Conservation (phyloP, 2,888 invertebrate species). For the Philaethria dido region DNA sequence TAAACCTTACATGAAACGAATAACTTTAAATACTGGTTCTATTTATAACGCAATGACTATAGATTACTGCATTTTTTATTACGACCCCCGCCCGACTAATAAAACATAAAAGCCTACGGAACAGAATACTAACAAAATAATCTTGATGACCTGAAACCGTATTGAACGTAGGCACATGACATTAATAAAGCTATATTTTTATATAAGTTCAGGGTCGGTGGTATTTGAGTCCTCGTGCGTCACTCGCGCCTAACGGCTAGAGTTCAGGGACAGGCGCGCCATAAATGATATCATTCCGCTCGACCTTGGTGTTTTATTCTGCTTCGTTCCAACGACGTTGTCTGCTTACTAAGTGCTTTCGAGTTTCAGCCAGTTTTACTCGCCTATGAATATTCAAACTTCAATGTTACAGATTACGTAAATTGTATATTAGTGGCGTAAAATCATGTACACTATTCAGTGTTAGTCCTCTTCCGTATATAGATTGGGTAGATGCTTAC, state of each 20-base stretch:
- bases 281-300: constrained; percentile 78
- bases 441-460: neutral
- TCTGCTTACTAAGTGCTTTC: constrained; percentile 69
- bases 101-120: neutral
- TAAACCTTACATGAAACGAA: neutral
- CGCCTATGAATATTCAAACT: constrained; percentile 24
- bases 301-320: constrained; percentile 79
- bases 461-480: neutral
- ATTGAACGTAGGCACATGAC: constrained; percentile 51
- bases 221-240: constrained; percentile 70
- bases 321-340: constrained; percentile 75
- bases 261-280: constrained; percentile 79
- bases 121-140: constrained; percentile 2
- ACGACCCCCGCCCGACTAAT: neutral
- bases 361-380: constrained; percentile 38
- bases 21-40: neutral
- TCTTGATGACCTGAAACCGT: constrained; percentile 29
- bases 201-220: constrained; percentile 53
- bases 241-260: constrained; percentile 63
- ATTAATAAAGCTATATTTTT: constrained; percentile 69
- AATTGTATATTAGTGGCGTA: neutral
- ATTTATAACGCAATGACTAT: neutral
- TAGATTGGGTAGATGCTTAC: neutral
- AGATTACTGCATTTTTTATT: neutral
- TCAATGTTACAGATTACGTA: constrained; percentile 6